Conservation (phyloP, 2,797 vertebrate species). For the Xerus rutilus region DNA sequence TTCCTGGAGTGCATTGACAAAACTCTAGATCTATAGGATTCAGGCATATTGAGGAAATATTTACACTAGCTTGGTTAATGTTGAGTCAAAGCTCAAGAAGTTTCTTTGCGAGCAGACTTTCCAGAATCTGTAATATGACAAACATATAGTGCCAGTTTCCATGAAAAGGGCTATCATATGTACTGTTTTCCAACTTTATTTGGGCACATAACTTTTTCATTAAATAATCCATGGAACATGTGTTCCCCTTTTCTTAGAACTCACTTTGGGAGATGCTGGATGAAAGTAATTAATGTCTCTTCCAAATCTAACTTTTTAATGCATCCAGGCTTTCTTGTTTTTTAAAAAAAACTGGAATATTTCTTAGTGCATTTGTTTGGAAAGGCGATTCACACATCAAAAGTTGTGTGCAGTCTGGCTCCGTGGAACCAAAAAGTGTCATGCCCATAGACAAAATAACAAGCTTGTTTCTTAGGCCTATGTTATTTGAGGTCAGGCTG, state of each 20-base stretch:
- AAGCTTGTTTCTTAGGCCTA: neutral
- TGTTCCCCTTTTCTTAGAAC: neutral
- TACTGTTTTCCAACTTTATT: neutral
- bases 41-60: neutral
- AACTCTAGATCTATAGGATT: neutral
- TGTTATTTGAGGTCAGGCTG: neutral
- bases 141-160: neutral
- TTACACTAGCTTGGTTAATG: neutral
- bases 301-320: neutral
- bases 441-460: neutral
- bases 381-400: neutral
- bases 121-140: neutral
- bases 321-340: neutral
- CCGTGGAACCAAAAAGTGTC: neutral
- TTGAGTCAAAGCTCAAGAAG: neutral
- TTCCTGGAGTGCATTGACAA: neutral
- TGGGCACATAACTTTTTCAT: neutral
- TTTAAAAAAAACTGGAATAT: too few species aligned
- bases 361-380: conserved; percentile 1
- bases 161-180: neutral
- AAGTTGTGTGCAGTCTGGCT: neutral
- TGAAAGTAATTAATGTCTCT: neutral
- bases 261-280: neutral
- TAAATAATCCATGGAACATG: neutral
- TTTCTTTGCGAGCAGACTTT: neutral